Evolutionary conservation across 2,888 invertebrate genomes (phyloP).

Genomic region (Dichetophora obliterata): DNA sequence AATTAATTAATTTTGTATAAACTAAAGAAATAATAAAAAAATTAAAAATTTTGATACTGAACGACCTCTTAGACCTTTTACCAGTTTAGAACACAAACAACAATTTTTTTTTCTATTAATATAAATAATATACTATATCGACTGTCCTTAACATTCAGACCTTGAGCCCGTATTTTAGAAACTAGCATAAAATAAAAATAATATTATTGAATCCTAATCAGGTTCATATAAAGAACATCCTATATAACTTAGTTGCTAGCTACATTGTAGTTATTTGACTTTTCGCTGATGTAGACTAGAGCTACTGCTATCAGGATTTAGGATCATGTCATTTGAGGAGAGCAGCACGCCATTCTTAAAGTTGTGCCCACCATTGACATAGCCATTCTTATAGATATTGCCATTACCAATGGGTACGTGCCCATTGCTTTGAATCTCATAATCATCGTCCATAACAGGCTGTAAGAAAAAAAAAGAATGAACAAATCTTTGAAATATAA

Average conservation of each 20-base stretch:
- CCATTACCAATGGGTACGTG: slow-evolving; percentile 49
- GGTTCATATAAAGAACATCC: slow-evolving; percentile 18
- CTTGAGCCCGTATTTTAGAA: background rate
- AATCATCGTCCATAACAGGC: slow-evolving; percentile 77
- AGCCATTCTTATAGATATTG: slow-evolving; percentile 61
- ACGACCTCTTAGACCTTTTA: no score
- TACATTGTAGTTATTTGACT: slow-evolving; percentile 68
- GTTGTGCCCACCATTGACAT: slow-evolving; percentile 58
- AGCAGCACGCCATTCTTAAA: slow-evolving; percentile 58
- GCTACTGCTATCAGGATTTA: slow-evolving; percentile 67
- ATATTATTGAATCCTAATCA: slow-evolving; percentile 1
- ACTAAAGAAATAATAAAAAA: slow-evolving; percentile 24
- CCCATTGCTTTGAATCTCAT: slow-evolving; percentile 56
- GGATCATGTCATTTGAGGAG: slow-evolving; percentile 65
- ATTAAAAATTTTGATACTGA: no score
- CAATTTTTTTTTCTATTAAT: background rate
- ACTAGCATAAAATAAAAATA: slow-evolving; percentile 1
- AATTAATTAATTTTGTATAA: slow-evolving; percentile 32
- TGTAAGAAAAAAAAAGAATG: slow-evolving; percentile 62
- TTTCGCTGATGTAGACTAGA: slow-evolving; percentile 69
- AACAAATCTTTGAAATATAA: background rate
- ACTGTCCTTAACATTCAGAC: background rate
- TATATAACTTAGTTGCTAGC: slow-evolving; percentile 45
- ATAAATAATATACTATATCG: slow-evolving; percentile 16
- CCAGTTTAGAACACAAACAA: background rate